Percentiles rank a stretch among this genome's conserved stretches.
phyloP scores from a whole-genome alignment of 2,113 vertebrate genomes.

The Menura novaehollandiae region DNA sequence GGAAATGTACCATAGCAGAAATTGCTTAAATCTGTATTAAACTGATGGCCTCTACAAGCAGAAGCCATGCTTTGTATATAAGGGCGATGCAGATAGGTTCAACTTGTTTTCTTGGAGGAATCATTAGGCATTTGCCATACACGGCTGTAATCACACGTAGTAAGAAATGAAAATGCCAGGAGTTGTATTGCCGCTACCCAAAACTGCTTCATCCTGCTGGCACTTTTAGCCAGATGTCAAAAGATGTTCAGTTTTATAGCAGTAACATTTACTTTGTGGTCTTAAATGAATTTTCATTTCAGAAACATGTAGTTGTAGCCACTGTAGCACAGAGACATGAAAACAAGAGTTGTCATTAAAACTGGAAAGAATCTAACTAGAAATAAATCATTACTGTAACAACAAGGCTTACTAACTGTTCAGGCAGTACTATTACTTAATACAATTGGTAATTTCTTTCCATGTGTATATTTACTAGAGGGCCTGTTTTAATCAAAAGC shows the following conservation, averaged over 20 bases:
- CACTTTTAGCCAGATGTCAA: background rate
- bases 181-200: background rate
- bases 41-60: background rate
- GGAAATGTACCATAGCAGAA: slow-evolving; percentile 18
- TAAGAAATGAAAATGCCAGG: slow-evolving; percentile 22
- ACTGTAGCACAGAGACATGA: background rate
- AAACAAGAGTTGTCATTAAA: background rate
- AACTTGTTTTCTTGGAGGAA: slow-evolving; percentile 30
- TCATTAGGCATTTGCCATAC: background rate
- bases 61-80: slow-evolving; percentile 30
- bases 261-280: background rate
- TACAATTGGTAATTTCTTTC: background rate
- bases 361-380: background rate
- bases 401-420: background rate
- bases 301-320: background rate
- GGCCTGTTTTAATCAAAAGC: background rate
- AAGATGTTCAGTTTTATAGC: background rate
- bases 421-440: background rate
- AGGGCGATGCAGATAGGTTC: background rate
- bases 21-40: slow-evolving; percentile 41
- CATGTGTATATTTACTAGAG: background rate
- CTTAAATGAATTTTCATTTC: background rate
- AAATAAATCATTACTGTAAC: background rate
- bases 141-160: background rate
- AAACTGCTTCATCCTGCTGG: background rate